Conservation (phyloP, 2,888 invertebrate species). For the Camptogramma bilineatum region DNA sequence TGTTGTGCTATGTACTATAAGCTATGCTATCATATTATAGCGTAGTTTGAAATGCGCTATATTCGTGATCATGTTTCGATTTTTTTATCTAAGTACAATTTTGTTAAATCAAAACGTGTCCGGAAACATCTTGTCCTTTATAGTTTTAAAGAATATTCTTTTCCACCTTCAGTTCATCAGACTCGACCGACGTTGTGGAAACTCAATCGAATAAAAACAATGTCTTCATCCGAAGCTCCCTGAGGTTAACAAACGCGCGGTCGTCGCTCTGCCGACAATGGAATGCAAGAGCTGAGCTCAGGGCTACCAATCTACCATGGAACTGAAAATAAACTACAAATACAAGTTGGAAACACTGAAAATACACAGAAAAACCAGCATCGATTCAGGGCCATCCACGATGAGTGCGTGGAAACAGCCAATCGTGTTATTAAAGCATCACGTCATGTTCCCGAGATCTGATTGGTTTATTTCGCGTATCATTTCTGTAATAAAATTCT, state of each 20-base stretch:
- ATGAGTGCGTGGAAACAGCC: not conserved
- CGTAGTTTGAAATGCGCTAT: too few relatives aligned
- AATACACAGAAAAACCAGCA: not conserved
- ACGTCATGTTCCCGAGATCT: not conserved
- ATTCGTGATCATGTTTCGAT: too few relatives aligned
- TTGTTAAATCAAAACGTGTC: not conserved
- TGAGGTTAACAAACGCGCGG: conserved; percentile 44
- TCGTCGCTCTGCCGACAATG: conserved; percentile 39
- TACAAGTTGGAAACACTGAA: not conserved
- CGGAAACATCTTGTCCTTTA: not conserved
- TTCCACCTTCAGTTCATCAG: conserved; percentile 19
- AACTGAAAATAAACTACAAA: conserved; percentile 13
- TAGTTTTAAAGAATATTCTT: not conserved
- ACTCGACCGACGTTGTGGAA: conserved; percentile 23
- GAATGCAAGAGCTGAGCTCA: conserved; percentile 34
- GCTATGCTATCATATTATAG: too few relatives aligned
- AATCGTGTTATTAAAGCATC: not conserved
- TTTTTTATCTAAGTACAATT: too few relatives aligned
- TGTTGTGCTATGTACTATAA: too few relatives aligned
- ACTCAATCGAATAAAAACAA: conserved; percentile 45
- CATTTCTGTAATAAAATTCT: too few relatives aligned
- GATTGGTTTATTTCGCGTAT: too few relatives aligned
- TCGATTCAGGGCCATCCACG: not conserved
- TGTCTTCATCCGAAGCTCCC: conserved; percentile 39
- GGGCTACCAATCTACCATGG: conserved; percentile 39